Evolutionary conservation across 2,113 vertebrate genomes (phyloP).

Genomic region (Ictalurus punctatus): DNA sequence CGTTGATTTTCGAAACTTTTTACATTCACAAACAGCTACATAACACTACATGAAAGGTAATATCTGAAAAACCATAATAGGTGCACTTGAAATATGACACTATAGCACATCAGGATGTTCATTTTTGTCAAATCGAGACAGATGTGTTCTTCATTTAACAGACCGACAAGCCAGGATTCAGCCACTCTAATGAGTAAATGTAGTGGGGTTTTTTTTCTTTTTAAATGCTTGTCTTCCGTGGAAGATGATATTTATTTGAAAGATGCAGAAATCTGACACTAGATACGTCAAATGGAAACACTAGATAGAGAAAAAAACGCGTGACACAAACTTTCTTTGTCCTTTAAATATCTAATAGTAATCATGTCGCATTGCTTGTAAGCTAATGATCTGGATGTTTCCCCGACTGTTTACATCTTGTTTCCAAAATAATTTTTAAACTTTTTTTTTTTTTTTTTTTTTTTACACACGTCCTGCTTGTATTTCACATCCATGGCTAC

Average conservation of each 20-base stretch:
- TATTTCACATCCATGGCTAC: neutral
- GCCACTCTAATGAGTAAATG: neutral
- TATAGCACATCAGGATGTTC: neutral
- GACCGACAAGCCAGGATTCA: neutral
- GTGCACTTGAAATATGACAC: no score
- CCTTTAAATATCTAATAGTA: neutral
- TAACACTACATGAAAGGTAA: no score
- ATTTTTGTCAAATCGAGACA: neutral
- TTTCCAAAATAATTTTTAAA: neutral
- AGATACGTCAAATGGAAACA: neutral
- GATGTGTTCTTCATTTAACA: neutral
- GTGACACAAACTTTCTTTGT: neutral
- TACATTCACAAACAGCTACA: no score
- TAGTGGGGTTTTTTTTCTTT: no score
- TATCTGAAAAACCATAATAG: no score
- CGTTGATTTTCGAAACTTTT: no score
- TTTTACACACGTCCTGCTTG: neutral
- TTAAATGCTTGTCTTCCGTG: no score
- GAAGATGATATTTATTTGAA: neutral
- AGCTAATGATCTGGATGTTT: neutral
- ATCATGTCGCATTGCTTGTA: neutral
- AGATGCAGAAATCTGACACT: neutral
- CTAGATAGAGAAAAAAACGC: neutral
- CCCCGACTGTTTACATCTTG: neutral
- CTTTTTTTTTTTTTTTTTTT: neutral